Evolutionary conservation across 2,888 invertebrate species (phyloP).

Genomic region (Tortrix viridana): DNA sequence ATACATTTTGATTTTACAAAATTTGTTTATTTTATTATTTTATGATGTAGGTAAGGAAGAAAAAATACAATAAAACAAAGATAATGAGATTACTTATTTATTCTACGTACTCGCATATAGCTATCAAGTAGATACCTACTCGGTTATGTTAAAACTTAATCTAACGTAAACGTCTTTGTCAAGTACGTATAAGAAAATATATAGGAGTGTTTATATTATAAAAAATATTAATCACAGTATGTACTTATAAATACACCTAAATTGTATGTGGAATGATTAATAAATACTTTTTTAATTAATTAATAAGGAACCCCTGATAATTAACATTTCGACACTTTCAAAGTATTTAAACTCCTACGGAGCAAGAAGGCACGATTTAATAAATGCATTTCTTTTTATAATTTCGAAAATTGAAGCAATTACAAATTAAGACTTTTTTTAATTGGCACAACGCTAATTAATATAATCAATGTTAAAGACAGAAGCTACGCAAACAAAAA

Average conservation of each 20-base stretch:
- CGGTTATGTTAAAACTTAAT: slow-evolving; percentile 66
- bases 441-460: slow-evolving; percentile 25
- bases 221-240: slow-evolving; percentile 76
- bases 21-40: too few relatives aligned
- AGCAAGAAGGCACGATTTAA: slow-evolving; percentile 61
- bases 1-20: too few relatives aligned
- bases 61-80: slow-evolving; percentile 19
- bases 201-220: slow-evolving; percentile 50
- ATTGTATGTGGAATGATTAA: slow-evolving; percentile 74
- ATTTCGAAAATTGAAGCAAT: not conserved
- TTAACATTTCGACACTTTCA: slow-evolving; percentile 54
- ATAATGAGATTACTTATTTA: slow-evolving; percentile 47
- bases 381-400: slow-evolving; percentile 21
- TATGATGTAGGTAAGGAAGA: too few relatives aligned
- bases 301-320: slow-evolving; percentile 52
- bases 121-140: slow-evolving; percentile 50
- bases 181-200: slow-evolving; percentile 67
- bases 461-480: slow-evolving; percentile 1
- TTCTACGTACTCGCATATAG: slow-evolving; percentile 77
- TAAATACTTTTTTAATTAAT: slow-evolving; percentile 56
- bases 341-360: slow-evolving; percentile 54
- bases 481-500: slow-evolving; percentile 29
- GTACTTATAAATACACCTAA: slow-evolving; percentile 53
- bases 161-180: slow-evolving; percentile 61
- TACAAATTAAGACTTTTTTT: not conserved